Evolutionary conservation across 2,113 vertebrate genomes (phyloP).

Genomic region (Pavo muticus): DNA sequence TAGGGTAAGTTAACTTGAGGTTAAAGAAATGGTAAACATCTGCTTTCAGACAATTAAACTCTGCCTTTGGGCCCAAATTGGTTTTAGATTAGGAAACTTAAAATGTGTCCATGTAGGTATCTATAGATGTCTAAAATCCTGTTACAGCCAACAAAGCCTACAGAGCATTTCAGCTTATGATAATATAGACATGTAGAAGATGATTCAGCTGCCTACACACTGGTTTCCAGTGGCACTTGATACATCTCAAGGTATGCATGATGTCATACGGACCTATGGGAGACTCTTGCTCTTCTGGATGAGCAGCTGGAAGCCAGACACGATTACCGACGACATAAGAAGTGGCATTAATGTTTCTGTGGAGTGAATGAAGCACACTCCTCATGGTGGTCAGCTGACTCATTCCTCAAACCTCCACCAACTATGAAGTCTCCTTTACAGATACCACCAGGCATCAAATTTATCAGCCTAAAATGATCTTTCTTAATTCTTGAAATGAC

Average conservation of each 20-base stretch:
- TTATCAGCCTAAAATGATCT: neutral
- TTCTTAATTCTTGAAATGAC: neutral
- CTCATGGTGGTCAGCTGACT: neutral
- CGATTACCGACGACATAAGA: neutral
- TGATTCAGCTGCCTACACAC: neutral
- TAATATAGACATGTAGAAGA: neutral
- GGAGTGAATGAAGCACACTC: neutral
- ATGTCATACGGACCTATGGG: neutral
- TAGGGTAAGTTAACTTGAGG: neutral
- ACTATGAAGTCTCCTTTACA: neutral
- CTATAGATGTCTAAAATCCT: neutral
- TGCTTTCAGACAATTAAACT: neutral
- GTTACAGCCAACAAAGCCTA: neutral
- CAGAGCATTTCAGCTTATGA: neutral
- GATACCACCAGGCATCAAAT: neutral
- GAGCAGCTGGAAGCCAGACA: neutral
- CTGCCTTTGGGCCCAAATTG: neutral
- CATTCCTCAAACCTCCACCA: rapidly evolving
- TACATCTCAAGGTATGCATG: neutral
- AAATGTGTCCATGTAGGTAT: neutral
- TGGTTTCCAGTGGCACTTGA: neutral
- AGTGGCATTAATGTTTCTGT: neutral
- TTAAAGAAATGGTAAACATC: neutral
- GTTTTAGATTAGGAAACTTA: neutral
- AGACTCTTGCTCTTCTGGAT: neutral